Percentiles rank a stretch among this genome's conserved stretches.
Conservation (phyloP, 2,113 vertebrate species). For the Diadophis punctatus region DNA sequence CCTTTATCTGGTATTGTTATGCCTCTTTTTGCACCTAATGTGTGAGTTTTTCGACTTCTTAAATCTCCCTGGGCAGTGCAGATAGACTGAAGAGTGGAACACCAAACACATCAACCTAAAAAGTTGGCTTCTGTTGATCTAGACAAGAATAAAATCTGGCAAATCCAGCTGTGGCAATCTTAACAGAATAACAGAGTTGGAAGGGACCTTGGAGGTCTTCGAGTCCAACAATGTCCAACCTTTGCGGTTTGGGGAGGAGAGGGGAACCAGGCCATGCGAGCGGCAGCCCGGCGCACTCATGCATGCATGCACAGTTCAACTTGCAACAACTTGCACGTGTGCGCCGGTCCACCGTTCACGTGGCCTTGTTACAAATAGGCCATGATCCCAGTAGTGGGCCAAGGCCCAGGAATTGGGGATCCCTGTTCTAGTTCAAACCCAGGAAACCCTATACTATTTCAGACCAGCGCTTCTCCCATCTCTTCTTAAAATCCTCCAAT, state of each 20-base stretch:
- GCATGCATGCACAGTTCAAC: not conserved
- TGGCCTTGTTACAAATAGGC: not conserved
- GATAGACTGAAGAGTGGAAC: not conserved
- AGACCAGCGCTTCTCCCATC: not conserved
- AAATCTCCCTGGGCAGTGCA: not conserved
- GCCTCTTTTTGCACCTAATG: not conserved
- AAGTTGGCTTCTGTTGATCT: not conserved
- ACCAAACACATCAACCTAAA: not conserved
- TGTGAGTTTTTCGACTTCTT: not conserved
- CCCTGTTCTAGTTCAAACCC: not conserved
- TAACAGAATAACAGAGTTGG: not conserved
- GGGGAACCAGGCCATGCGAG: rapidly evolving
- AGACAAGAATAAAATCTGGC: not conserved
- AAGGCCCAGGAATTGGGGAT: not conserved
- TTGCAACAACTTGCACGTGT: too few relatives aligned
- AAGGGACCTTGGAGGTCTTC: too few relatives aligned
- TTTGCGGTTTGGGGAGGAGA: not conserved
- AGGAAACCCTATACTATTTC: not conserved
- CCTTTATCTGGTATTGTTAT: not conserved
- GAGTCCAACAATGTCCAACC: too few relatives aligned
- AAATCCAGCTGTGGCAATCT: not conserved
- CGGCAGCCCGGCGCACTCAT: not conserved
- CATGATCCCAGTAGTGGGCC: too few relatives aligned
- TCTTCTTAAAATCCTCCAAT: not conserved
- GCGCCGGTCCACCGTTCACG: too few relatives aligned